Evolutionary conservation across 1,140 invertebrate species (phyloP).

Genomic region (Heliconius congener): DNA sequence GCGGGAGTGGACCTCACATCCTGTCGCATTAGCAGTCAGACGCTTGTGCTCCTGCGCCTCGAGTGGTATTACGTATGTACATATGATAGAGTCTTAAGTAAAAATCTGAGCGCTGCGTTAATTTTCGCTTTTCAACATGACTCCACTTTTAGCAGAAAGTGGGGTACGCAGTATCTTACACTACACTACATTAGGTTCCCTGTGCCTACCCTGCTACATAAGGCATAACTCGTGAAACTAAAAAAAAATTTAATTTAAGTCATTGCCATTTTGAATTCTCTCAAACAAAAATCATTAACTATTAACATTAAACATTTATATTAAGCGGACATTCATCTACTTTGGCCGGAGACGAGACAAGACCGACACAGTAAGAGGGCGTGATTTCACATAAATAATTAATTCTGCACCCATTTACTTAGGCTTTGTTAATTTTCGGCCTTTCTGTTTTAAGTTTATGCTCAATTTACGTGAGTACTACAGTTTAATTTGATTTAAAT

Average conservation of each 20-base stretch:
- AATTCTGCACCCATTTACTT: conserved; percentile 35
- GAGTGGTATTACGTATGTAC: too few relatives aligned
- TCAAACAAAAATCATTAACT: not conserved
- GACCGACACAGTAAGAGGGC: conserved; percentile 34
- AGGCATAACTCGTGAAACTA: not conserved
- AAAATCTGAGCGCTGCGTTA: too few relatives aligned
- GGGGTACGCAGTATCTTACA: not conserved
- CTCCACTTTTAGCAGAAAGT: not conserved
- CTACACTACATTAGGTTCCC: not conserved
- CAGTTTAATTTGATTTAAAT: conserved; percentile 17
- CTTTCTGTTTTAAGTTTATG: conserved; percentile 27
- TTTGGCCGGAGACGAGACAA: conserved; percentile 15
- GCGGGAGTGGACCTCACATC: too few relatives aligned
- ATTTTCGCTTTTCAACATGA: too few relatives aligned
- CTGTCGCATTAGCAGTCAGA: too few relatives aligned
- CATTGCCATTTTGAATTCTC: not conserved
- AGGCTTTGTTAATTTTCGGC: conserved; percentile 35
- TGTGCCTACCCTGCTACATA: not conserved
- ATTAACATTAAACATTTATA: not conserved
- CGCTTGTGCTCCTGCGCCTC: too few relatives aligned
- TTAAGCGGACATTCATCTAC: conserved; percentile 9
- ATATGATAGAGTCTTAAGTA: too few relatives aligned
- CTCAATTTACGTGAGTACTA: conserved; percentile 7
- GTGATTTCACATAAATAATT: conserved; percentile 45
- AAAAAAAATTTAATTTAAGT: not conserved